A percentile compares a stretch with the other conserved stretches of the same genome.
phyloP scores from a whole-genome alignment of 2,113 vertebrate genomes.

The Planiliza haematocheilus region DNA sequence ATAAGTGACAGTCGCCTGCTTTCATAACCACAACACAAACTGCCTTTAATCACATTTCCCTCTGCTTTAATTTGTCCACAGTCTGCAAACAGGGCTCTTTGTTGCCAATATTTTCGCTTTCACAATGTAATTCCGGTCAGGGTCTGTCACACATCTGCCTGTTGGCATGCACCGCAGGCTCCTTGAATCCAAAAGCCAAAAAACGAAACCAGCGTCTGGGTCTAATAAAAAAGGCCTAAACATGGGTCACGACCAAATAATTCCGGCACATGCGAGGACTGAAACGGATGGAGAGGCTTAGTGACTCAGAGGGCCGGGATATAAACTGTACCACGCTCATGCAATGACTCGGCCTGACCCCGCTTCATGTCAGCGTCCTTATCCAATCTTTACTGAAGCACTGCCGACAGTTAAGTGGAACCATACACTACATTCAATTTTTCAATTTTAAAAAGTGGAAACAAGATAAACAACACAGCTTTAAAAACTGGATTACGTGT shows the following conservation, averaged over 20 bases:
- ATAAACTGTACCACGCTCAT: slow-evolving; percentile 58
- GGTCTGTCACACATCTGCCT: slow-evolving; percentile 51
- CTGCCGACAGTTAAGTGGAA: not conserved
- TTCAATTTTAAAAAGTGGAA: not conserved
- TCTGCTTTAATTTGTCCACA: slow-evolving; percentile 8
- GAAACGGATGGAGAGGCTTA: slow-evolving; percentile 64
- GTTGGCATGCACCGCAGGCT: slow-evolving; percentile 40
- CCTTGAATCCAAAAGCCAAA: slow-evolving; percentile 45
- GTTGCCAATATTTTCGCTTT: slow-evolving; percentile 34
- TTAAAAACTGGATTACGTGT: not conserved
- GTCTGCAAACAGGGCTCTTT: slow-evolving; percentile 16
- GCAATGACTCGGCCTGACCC: slow-evolving; percentile 46
- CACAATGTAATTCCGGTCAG: slow-evolving; percentile 37
- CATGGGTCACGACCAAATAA: slow-evolving; percentile 58
- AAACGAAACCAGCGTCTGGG: slow-evolving; percentile 47
- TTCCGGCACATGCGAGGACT: slow-evolving; percentile 53
- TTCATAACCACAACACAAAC: not conserved
- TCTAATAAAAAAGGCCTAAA: slow-evolving; percentile 69
- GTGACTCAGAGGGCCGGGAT: slow-evolving; percentile 56
- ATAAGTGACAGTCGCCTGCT: not conserved
- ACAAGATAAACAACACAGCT: not conserved
- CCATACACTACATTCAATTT: not conserved
- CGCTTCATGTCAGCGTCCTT: slow-evolving; percentile 29
- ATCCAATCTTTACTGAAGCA: slow-evolving; percentile 16
- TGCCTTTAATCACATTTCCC: slow-evolving; percentile 31